phyloP scores from a whole-genome alignment of 2,113 vertebrate genomes.

The Channa maculata region DNA sequence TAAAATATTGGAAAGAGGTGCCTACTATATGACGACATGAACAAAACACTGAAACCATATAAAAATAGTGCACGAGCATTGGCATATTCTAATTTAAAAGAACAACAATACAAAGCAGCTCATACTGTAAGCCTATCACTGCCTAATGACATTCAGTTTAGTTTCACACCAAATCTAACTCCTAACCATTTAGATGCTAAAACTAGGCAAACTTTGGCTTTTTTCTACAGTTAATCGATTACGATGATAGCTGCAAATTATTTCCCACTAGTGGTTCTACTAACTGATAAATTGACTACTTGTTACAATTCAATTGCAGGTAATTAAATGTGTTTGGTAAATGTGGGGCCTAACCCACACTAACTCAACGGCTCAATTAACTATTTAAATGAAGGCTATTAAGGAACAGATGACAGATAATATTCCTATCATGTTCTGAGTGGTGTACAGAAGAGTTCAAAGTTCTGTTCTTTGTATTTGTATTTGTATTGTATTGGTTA shows the following conservation, averaged over 20 bases:
- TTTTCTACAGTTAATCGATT: too few relatives aligned
- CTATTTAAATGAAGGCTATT: too few relatives aligned
- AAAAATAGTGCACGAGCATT: neutral
- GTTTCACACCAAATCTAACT: neutral
- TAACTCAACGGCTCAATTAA: too few relatives aligned
- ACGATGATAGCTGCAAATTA: too few relatives aligned
- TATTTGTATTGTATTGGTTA: too few relatives aligned
- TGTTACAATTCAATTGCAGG: neutral
- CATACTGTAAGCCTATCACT: too few relatives aligned
- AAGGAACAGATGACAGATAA: too few relatives aligned
- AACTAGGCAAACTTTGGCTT: too few relatives aligned
- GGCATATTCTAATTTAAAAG: neutral
- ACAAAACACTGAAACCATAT: neutral
- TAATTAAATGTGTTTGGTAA: neutral
- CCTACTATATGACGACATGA: neutral
- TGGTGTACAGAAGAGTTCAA: neutral
- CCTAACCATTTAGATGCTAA: neutral
- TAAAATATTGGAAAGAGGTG: neutral
- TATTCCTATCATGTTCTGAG: too few relatives aligned
- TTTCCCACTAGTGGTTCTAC: too few relatives aligned
- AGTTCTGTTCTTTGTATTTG: too few relatives aligned
- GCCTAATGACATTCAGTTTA: neutral
- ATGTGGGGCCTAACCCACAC: neutral
- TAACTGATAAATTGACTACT: too few relatives aligned
- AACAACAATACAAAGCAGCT: neutral